Evolutionary conservation across 2,888 invertebrate genomes (phyloP).

Genomic region (Myopa tessellatipennis): DNA sequence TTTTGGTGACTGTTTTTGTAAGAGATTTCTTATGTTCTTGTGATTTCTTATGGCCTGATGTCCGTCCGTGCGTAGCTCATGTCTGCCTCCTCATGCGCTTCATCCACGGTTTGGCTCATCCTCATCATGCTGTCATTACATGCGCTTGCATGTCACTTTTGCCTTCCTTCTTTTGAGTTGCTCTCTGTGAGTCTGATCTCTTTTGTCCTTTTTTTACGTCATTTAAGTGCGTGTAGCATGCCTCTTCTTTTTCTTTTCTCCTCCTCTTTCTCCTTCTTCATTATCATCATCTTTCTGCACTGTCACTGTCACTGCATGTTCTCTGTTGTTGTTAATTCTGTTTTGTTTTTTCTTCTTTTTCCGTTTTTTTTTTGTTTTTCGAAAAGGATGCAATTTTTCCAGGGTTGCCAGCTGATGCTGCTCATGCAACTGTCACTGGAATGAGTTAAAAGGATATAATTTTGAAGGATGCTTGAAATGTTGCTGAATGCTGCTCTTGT

Average conservation of each 20-base stretch:
- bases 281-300: not conserved
- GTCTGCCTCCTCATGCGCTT: not conserved
- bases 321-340: not conserved
- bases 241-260: not conserved
- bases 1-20: too few species aligned
- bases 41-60: too few species aligned
- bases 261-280: too few species aligned
- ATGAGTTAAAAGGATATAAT: slow-evolving; percentile 12
- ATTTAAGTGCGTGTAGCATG: slow-evolving; percentile 4
- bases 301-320: not conserved
- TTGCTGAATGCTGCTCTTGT: not conserved
- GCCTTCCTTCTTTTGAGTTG: not conserved
- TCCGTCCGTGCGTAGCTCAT: not conserved
- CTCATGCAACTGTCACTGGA: slow-evolving; percentile 19
- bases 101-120: not conserved
- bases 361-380: not conserved
- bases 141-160: not conserved
- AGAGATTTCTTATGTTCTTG: too few species aligned
- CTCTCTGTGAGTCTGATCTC: not conserved
- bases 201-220: not conserved
- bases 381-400: not conserved
- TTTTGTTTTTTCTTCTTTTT: not conserved
- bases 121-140: slow-evolving; percentile 11
- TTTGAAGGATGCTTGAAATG: slow-evolving; percentile 21
- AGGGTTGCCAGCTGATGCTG: not conserved